Evolutionary conservation across 2,888 invertebrate species (phyloP).

Genomic region (Luperina nickerlii): DNA sequence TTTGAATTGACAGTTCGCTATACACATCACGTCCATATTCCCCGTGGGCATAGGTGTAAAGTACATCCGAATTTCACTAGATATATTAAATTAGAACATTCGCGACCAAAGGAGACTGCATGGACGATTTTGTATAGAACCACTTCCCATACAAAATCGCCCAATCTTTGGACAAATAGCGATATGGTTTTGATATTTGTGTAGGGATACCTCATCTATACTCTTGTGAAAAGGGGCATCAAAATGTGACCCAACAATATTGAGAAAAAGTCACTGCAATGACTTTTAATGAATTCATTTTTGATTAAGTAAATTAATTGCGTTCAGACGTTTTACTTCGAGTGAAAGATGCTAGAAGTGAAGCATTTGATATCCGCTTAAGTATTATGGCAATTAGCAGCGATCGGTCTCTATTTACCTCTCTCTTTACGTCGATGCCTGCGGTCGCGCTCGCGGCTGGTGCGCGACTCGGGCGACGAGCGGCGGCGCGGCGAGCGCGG

Average conservation of each 20-base stretch:
- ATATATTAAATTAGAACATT: too few relatives aligned
- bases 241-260: not conserved
- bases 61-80: too few relatives aligned
- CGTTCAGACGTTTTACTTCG: not conserved
- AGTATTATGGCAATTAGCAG: not conserved
- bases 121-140: too few relatives aligned
- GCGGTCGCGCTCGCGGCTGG: slow-evolving; percentile 74
- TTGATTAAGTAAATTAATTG: not conserved
- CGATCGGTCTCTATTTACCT: slow-evolving; percentile 66
- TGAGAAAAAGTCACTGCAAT: not conserved
- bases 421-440: slow-evolving; percentile 79
- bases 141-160: too few relatives aligned
- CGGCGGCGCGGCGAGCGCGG: slow-evolving; percentile 76
- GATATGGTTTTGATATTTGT: not conserved
- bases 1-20: too few relatives aligned
- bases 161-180: not conserved
- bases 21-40: too few relatives aligned
- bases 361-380: not conserved
- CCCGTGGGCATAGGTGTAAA: too few relatives aligned
- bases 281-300: not conserved
- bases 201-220: not conserved
- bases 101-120: too few relatives aligned
- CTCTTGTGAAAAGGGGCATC: too few relatives aligned
- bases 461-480: slow-evolving; percentile 84
- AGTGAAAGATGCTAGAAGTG: not conserved